Evolutionary conservation across 2,888 invertebrate species (phyloP), one percentile per base, ranked within the genome.

Genomic region (Azorinus chamasolen): DNA sequence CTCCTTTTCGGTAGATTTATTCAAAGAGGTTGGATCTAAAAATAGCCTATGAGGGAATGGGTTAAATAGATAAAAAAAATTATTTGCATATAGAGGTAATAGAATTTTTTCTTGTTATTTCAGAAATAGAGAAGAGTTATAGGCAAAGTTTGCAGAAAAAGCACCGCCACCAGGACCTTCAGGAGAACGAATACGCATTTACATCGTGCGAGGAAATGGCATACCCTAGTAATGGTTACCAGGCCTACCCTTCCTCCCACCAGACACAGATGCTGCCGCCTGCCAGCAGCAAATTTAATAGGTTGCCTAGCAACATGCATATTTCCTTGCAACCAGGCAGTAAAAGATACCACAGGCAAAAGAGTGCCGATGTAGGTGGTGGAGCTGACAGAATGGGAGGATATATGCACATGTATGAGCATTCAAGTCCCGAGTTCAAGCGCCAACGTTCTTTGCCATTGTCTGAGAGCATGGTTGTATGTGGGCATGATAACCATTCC

Each of bases 51-150:
- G n/a, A n/a, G n/a, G n/a, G n/a, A n/a, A n/a, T n/a, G n/a, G n/a
- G n/a, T n/a, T n/a, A n/a, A n/a, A n/a, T n/a, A n/a, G n/a, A n/a
- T n/a, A n/a, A n/a, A n/a, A n/a, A n/a, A n/a, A n/a, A n/a, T n/a
- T n/a, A n/a, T n/a, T n/a, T n/a, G n/a, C n/a, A n/a, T n/a, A n/a
- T n/a, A n/a, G n/a, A n/a, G n/a, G n/a, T n/a, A n/a, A n/a, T n/a
- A n/a, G n/a, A n/a, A n/a, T n/a, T n/a, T 58, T 24, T 39, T 58
- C 20, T 48, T 32, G 37, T 12, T 63, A 20, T 74, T 75, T 39
- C 69, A 83, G 83, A 79, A 22, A 77, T 81, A 27, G 62, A 81
- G 63, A 66, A 65, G 37, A 48, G 20, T 6, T 81, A 77, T 37
- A 32, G 32, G 14, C 70, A 62, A 12, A 79, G 76, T 48, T 18